phyloP scores from a whole-genome alignment of 1,140 invertebrate genomes.

The Orchesella cincta region DNA sequence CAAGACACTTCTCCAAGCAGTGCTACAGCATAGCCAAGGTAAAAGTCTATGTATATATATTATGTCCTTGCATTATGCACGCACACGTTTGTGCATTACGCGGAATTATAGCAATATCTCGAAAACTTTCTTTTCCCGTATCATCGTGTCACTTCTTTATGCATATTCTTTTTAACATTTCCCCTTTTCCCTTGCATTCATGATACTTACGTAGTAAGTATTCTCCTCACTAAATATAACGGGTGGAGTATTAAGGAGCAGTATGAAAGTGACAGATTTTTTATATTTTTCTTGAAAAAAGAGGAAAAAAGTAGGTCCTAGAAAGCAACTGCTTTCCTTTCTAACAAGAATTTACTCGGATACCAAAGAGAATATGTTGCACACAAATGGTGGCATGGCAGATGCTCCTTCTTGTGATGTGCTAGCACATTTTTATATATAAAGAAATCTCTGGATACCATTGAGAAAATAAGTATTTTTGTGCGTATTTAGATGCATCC shows the following conservation, averaged over 20 bases:
- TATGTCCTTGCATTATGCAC: too few species aligned
- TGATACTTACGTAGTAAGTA: background rate
- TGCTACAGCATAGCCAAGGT: constrained; percentile 50
- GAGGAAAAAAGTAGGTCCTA: background rate
- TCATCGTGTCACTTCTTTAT: background rate
- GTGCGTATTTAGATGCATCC: too few species aligned
- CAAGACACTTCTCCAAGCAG: constrained; percentile 41
- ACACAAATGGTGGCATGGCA: background rate
- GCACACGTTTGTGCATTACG: background rate
- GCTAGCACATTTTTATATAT: too few species aligned
- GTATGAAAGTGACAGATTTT: constrained; percentile 21
- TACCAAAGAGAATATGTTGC: background rate
- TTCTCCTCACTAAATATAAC: background rate
- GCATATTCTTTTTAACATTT: constrained; percentile 2
- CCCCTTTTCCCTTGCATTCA: background rate
- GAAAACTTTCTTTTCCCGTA: background rate
- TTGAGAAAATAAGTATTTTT: too few species aligned
- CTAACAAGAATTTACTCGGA: background rate
- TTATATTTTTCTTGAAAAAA: background rate
- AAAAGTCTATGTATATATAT: background rate
- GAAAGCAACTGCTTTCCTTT: background rate
- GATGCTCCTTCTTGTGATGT: background rate
- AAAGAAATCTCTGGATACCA: too few species aligned
- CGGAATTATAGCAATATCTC: background rate
- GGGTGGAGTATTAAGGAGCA: background rate